Conservation (phyloP, 2,888 invertebrate species). For the Slavum lentiscoides region DNA sequence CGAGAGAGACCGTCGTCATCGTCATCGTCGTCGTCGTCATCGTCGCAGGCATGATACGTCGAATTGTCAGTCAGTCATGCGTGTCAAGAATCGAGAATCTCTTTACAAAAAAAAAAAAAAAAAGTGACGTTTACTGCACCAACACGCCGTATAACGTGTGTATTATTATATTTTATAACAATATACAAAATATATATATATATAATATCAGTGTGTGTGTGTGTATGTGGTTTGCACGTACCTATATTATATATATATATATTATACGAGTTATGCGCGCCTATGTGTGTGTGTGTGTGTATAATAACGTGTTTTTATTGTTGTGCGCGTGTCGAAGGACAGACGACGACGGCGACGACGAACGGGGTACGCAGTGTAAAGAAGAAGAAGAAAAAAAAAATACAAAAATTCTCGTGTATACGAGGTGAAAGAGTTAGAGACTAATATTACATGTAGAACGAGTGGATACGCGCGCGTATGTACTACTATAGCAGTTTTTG, state of each 20-base stretch:
- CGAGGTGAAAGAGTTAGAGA: no score
- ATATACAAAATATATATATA: no score
- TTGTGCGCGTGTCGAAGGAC: constrained; percentile 38
- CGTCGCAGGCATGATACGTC: constrained; percentile 43
- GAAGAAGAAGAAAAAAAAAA: no score
- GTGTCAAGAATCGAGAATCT: constrained; percentile 42
- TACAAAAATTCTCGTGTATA: no score
- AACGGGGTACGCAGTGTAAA: no score
- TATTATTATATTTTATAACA: background rate
- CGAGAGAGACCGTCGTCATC: background rate
- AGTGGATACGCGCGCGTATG: no score
- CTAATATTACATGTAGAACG: no score
- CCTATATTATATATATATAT: no score
- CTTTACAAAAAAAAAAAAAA: constrained; percentile 17
- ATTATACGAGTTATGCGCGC: no score
- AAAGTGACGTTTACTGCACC: constrained; percentile 44
- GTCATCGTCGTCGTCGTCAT: constrained; percentile 9
- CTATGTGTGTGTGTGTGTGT: background rate
- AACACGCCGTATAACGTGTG: background rate
- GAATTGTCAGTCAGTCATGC: constrained; percentile 53
- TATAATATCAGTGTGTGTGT: no score
- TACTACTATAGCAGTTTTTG: no score
- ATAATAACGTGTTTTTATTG: constrained; percentile 9
- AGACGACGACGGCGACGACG: background rate
- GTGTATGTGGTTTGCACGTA: no score